Percentiles rank a stretch among this genome's conserved stretches.
phyloP scores from a whole-genome alignment of 2,113 vertebrate species.

The Epinephelus lanceolatus region DNA sequence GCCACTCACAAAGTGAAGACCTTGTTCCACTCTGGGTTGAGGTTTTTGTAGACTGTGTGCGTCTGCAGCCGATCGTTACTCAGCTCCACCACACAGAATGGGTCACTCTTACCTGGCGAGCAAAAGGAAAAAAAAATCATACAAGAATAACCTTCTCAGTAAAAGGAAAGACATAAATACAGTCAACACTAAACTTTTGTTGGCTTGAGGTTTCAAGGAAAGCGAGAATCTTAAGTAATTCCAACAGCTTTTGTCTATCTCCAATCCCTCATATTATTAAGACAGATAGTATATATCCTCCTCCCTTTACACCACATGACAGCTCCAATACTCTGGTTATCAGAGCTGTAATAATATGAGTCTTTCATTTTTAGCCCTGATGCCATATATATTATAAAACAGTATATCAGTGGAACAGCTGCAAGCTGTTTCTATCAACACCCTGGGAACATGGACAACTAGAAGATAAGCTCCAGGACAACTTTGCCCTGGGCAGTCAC shows the following conservation, averaged over 20 bases:
- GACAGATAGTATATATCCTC: conserved; percentile 44
- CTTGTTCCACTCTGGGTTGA: conserved; percentile 99
- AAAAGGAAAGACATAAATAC: conserved; percentile 8
- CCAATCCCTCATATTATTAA: conserved; percentile 46
- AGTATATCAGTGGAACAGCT: conserved; percentile 57
- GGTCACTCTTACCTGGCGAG: conserved; percentile 95
- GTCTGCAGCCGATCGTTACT: conserved; percentile 97
- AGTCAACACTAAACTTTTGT: not conserved
- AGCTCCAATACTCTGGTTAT: conserved; percentile 62
- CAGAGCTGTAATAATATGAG: conserved; percentile 61
- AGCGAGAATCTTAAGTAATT: conserved; percentile 37
- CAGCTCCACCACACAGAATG: conserved; percentile 97
- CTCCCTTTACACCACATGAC: conserved; percentile 43
- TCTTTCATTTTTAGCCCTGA: conserved; percentile 61
- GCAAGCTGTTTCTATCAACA: conserved; percentile 65
- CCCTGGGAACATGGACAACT: conserved; percentile 50
- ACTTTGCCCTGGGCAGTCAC: conserved; percentile 65
- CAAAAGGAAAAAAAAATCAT: conserved; percentile 17
- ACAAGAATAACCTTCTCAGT: conserved; percentile 5
- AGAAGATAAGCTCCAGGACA: conserved; percentile 74
- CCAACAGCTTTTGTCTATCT: conserved; percentile 49
- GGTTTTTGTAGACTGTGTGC: conserved; percentile 98
- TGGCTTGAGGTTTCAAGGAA: conserved; percentile 7
- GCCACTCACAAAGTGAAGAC: conserved; percentile 97
- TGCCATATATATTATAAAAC: conserved; percentile 38